These are phyloP conservation scores for Agriopis aurantiaria DNA, from an alignment of 2,888 invertebrate genomes.

Conservation along the genomic window DNA sequence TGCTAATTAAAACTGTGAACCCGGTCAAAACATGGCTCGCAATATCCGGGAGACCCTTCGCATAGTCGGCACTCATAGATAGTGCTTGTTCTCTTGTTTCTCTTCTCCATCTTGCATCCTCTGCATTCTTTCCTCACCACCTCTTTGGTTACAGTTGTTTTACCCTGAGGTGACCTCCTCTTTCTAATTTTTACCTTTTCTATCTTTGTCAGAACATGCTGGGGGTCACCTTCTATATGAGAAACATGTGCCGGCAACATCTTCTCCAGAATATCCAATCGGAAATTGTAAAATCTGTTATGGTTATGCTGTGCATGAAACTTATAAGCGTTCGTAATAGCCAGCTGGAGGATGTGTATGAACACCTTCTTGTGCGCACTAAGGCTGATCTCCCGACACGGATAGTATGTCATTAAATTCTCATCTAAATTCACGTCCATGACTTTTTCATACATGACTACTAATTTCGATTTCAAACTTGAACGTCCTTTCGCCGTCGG, in stretches of 20 bases:
- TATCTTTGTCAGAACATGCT: constrained; percentile 19
- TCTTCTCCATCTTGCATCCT: constrained; percentile 5
- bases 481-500: background rate
- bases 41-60: constrained; percentile 17
- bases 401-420: constrained; percentile 11
- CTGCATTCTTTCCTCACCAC: constrained; percentile 21
- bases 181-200: background rate
- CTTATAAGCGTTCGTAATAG: constrained; percentile 12
- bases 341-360: constrained; percentile 20
- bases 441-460: constrained; percentile 14
- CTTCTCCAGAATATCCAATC: constrained; percentile 13
- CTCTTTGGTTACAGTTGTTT: background rate
- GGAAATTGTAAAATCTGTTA: constrained; percentile 10
- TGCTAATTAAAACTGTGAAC: background rate
- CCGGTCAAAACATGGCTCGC: constrained; percentile 2
- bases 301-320: background rate
- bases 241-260: constrained; percentile 1
- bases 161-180: background rate
- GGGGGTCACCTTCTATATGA: too few species aligned
- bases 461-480: background rate
- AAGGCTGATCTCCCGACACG: background rate
- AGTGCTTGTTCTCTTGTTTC: constrained; percentile 5
- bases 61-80: constrained; percentile 18
- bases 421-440: constrained; percentile 3
- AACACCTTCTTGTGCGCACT: constrained; percentile 21